Conservation (phyloP, 2,888 invertebrate species). For the Drosophila ochracea region DNA sequence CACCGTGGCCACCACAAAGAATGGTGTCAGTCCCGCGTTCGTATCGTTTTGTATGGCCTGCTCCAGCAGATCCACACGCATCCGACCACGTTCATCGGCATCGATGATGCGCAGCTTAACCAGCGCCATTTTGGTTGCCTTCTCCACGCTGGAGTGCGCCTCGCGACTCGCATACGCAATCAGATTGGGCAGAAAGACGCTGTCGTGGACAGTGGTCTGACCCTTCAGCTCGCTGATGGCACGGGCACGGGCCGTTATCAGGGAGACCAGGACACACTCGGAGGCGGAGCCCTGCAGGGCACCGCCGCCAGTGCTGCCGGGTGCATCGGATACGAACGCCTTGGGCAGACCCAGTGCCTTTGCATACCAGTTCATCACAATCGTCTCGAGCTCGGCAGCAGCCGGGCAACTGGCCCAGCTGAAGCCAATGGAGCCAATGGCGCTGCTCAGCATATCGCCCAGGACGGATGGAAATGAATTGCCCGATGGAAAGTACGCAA, state of each 20-base stretch:
- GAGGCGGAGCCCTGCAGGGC: conserved; percentile 94
- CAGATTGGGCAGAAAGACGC: conserved; percentile 90
- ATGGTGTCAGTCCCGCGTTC: conserved; percentile 91
- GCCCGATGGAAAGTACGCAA: conserved; percentile 97
- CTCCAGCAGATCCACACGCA: conserved; percentile 88
- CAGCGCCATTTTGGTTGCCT: conserved; percentile 91
- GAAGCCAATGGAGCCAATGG: conserved; percentile 95
- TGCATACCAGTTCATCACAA: conserved; percentile 93
- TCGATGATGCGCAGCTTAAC: conserved; percentile 90
- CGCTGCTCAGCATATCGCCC: conserved; percentile 95
- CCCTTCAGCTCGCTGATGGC: conserved; percentile 89
- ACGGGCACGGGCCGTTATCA: conserved; percentile 91
- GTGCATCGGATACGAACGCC: conserved; percentile 87
- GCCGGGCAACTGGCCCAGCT: conserved; percentile 97
- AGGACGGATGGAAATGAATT: conserved; percentile 96
- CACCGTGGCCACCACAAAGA: conserved; percentile 92
- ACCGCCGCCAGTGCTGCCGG: conserved; percentile 89
- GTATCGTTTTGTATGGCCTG: conserved; percentile 90
- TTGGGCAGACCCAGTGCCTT: conserved; percentile 91
- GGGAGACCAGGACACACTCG: conserved; percentile 91
- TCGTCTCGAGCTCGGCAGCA: conserved; percentile 93
- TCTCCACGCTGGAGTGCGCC: conserved; percentile 92
- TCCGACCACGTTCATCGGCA: conserved; percentile 89
- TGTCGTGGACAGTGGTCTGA: conserved; percentile 87
- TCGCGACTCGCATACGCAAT: conserved; percentile 91